These are phyloP conservation scores for Poicephalus gulielmi DNA, from an alignment of 2,113 vertebrate species.

Conservation along the genomic window DNA sequence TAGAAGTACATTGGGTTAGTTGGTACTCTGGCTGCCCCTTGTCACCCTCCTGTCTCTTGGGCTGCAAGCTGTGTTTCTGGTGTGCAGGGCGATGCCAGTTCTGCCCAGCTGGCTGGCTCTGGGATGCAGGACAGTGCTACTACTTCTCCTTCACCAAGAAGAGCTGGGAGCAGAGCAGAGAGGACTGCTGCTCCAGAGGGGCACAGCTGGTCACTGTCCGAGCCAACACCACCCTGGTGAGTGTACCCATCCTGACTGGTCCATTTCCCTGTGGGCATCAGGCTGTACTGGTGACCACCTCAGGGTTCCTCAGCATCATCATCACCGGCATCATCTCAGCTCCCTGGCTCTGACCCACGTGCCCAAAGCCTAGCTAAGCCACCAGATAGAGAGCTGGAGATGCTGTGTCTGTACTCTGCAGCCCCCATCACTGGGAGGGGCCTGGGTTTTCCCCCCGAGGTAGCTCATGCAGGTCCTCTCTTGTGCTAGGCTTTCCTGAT, in stretches of 20 bases:
- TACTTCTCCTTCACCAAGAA: conserved; percentile 37
- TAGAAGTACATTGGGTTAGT: rapidly evolving
- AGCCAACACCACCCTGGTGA: conserved; percentile 35
- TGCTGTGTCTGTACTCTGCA: background rate
- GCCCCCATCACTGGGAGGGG: background rate
- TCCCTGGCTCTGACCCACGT: background rate
- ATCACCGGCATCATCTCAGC: background rate
- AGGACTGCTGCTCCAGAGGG: conserved; percentile 22
- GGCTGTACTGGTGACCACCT: background rate
- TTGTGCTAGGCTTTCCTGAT: conserved; percentile 5
- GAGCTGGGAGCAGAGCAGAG: conserved; percentile 43
- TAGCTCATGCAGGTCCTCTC: background rate
- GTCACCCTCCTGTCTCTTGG: background rate
- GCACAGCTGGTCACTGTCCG: background rate
- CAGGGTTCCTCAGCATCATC: background rate
- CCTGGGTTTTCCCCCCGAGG: background rate
- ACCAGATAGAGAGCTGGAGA: background rate
- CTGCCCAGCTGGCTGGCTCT: background rate
- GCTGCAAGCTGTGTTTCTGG: background rate
- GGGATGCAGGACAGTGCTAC: conserved; percentile 1
- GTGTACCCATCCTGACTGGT: background rate
- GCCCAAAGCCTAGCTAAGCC: background rate
- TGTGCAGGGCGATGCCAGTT: background rate
- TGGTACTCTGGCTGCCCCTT: background rate
- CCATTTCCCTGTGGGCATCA: rapidly evolving